Base-by-base conservation (phyloP, 2,888 invertebrate species). In the Stenodema calcarata region DNA sequence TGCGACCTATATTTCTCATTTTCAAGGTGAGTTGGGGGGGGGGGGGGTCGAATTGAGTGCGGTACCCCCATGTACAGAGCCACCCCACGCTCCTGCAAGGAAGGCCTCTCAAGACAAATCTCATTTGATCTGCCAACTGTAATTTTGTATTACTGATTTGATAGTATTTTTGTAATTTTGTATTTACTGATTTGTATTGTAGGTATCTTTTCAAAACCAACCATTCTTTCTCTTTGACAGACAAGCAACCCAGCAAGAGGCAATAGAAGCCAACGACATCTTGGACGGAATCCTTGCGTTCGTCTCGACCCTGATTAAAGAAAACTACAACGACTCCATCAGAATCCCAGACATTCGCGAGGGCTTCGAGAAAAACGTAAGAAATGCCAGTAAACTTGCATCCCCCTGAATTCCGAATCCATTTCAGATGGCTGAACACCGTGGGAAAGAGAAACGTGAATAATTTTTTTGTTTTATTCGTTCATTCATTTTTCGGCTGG, bases 311-410 rank as follows among this genome's bases (percentile, higher is more conserved):
- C 44, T 84, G 27, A 84, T 84, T 44, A 84, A 84, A 73, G 83
- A 84, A 42, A 70, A 84, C 28, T 88, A 80, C 80, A 88, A 88
- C 76, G 88, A 88, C 76, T 47, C 79, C 1, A 69, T 88, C 42
- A 87, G 50, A 12, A 70, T 88, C 0, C 88, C 88, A 0, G 88
- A 88, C 73, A 84, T 88, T 30, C 47, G 69, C 78, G 88, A 88
- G 62, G 87, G 85, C 12, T 70, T 84, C 54, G 79, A 69, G n/a
- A 79, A 73, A 70, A 73, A 70, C 41, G 88, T 88, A 54, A 87
- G 88, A 81, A 23, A 62, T 62, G 23, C n/a, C 16, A 73, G 11
- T 16, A 73, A 30, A 73, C 30, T 35, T 73, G 62, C 62, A 62
- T 73, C 69, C 50, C 30, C 11, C 79, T 78, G 18, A n/a, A 44